Evolutionary conservation across 2,113 vertebrate genomes (phyloP).

Genomic region (Bungarus multicinctus): DNA sequence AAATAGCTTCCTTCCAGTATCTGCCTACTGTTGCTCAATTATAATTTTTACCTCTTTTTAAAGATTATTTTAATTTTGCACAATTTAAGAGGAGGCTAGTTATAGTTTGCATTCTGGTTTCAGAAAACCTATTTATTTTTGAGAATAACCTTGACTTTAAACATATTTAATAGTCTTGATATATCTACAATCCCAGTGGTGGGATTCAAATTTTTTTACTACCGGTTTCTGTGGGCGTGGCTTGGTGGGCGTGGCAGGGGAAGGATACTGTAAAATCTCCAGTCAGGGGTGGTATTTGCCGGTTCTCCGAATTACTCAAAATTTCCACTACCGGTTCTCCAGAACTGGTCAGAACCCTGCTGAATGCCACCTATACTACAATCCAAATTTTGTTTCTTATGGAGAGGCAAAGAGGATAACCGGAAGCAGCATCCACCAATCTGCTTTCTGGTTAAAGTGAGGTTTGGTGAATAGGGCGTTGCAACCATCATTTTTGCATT

Average conservation of each 20-base stretch:
- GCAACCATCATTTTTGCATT: neutral
- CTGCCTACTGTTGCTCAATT: neutral
- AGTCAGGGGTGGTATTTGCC: too few relatives aligned
- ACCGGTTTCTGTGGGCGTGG: too few relatives aligned
- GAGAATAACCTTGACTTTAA: neutral
- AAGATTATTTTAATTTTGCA: neutral
- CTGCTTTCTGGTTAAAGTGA: neutral
- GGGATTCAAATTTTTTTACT: too few relatives aligned
- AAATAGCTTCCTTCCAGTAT: neutral
- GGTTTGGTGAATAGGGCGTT: neutral
- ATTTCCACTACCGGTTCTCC: too few relatives aligned
- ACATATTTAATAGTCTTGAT: neutral
- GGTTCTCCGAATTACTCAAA: too few relatives aligned
- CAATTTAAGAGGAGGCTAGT: neutral
- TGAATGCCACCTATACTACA: neutral
- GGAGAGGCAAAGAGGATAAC: neutral
- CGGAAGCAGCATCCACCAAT: neutral
- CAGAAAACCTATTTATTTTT: neutral
- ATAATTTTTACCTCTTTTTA: neutral
- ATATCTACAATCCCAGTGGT: neutral
- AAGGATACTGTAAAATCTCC: too few relatives aligned
- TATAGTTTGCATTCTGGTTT: too few relatives aligned
- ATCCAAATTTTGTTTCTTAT: neutral
- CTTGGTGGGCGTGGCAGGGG: too few relatives aligned
- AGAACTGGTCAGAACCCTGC: too few relatives aligned